Base-by-base conservation (phyloP, 1,140 invertebrate genomes). In the Orussus abietinus region DNA sequence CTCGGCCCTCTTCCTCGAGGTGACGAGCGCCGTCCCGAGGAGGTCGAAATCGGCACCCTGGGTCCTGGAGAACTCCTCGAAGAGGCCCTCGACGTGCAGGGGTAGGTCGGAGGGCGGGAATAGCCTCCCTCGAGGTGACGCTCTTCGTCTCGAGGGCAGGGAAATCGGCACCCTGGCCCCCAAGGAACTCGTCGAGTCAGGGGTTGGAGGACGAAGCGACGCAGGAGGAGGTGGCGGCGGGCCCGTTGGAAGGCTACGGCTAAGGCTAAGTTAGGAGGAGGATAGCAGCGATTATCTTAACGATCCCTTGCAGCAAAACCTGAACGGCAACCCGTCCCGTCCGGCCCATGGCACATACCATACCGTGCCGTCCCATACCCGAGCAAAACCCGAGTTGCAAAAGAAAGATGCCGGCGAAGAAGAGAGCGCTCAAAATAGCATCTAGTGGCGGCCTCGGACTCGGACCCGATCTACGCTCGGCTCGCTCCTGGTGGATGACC, bases 231-330 rank as follows among this genome's bases (percentile, higher is more conserved):
- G 30, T 11, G 29, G 37, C 7, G 37, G 38, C 33, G 41, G 47
- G 38, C 38, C 42, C 30, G 37, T 39, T 36, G 25, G 15, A 29
- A 42, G 38, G 22, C 22, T 38, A 41, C 48, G 51, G 57, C 60
- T 58, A 59, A 65, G 56, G 58, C 62, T 64, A 68, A 69, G 64
- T 66, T 69, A 66, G 67, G 64, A 65, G 57, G 62, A 66, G 63
- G 67, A 68, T 70, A 69, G 64, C 57, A 49, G 55, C 64, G 63
- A 70, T 70, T 69, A 71, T 71, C 63, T 71, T 71, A 69, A 69
- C 69, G 69, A 71, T 69, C 61, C 59, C 68, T 58, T 63, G 58
- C 47, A 61, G 66, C 59, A 71, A 69, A 72, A 72, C 69, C 64
- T 65, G 68, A 71, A 64, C 66, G 55, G 64, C 63, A 68, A 70